Percentiles rank a stretch among this genome's conserved stretches.
Conservation (phyloP, 2,113 vertebrate species). For the Spea bombifrons region DNA sequence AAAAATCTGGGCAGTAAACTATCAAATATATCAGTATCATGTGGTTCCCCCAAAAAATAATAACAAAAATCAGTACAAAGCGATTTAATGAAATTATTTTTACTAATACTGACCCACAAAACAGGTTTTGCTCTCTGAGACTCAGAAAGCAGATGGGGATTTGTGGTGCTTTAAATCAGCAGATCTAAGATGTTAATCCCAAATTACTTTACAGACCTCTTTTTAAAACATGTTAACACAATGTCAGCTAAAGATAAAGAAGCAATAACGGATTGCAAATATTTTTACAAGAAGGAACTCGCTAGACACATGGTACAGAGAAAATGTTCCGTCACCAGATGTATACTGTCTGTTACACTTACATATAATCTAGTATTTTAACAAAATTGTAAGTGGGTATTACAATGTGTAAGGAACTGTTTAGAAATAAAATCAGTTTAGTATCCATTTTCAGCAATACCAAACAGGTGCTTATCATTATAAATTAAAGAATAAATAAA, state of each 20-base stretch:
- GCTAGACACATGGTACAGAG: background rate
- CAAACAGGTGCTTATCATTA: too few species aligned
- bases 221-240: conserved; percentile 31
- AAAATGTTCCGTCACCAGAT: background rate
- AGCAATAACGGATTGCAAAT: background rate
- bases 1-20: too few species aligned
- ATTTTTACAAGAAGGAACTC: background rate
- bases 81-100: conserved; percentile 51
- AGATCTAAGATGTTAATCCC: conserved; percentile 44
- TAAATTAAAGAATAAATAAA: too few species aligned
- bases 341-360: too few species aligned
- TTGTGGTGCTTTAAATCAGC: conserved; percentile 47
- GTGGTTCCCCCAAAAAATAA: background rate
- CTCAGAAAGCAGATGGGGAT: conserved; percentile 47
- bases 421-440: too few species aligned
- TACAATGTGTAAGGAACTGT: too few species aligned
- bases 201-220: conserved; percentile 45
- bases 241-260: conserved; percentile 4
- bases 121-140: conserved; percentile 48
- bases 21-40: too few species aligned
- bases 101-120: conserved; percentile 36
- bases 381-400: too few species aligned
- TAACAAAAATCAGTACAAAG: background rate
- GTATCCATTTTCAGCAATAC: too few species aligned
- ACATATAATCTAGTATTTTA: too few species aligned